These are phyloP conservation scores for Oncopeltus fasciatus DNA, from an alignment of 1,140 invertebrate species.

Conservation along the genomic window DNA sequence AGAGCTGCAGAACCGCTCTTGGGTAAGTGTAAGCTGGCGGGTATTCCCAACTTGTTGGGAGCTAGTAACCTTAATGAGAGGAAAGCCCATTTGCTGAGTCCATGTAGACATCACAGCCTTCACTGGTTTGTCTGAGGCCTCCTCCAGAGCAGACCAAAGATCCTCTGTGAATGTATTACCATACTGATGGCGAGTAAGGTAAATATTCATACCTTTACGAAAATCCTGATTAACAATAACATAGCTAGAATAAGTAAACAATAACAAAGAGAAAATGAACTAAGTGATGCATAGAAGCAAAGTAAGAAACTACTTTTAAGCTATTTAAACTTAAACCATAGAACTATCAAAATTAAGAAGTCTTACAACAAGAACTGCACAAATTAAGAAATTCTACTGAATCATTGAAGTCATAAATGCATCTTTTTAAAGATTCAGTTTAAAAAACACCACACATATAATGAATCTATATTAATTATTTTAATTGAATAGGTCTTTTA, in stretches of 20 bases:
- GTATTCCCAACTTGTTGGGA: slow-evolving; percentile 37
- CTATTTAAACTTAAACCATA: too few relatives aligned
- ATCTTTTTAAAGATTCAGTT: too few relatives aligned
- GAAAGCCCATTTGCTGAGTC: slow-evolving; percentile 88
- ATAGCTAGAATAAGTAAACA: not conserved
- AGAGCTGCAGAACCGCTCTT: slow-evolving; percentile 60
- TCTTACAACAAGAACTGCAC: too few relatives aligned
- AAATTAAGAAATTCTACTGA: too few relatives aligned
- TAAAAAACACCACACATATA: too few relatives aligned
- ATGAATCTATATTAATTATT: too few relatives aligned
- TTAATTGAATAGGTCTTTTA: too few relatives aligned
- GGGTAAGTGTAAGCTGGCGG: slow-evolving; percentile 53
- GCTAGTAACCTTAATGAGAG: slow-evolving; percentile 39
- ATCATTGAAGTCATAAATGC: too few relatives aligned
- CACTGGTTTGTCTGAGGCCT: slow-evolving; percentile 83
- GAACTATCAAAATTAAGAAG: too few relatives aligned
- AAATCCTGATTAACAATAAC: slow-evolving; percentile 46
- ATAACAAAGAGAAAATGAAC: not conserved
- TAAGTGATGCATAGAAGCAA: not conserved
- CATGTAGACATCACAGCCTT: slow-evolving; percentile 84
- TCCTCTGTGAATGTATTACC: slow-evolving; percentile 87
- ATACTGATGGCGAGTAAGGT: slow-evolving; percentile 78
- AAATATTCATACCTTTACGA: slow-evolving; percentile 85
- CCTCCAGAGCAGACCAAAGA: slow-evolving; percentile 79
- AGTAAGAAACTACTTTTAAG: too few relatives aligned